phyloP scores from a whole-genome alignment of 1,140 invertebrate genomes.

The Drosophila sechellia region DNA sequence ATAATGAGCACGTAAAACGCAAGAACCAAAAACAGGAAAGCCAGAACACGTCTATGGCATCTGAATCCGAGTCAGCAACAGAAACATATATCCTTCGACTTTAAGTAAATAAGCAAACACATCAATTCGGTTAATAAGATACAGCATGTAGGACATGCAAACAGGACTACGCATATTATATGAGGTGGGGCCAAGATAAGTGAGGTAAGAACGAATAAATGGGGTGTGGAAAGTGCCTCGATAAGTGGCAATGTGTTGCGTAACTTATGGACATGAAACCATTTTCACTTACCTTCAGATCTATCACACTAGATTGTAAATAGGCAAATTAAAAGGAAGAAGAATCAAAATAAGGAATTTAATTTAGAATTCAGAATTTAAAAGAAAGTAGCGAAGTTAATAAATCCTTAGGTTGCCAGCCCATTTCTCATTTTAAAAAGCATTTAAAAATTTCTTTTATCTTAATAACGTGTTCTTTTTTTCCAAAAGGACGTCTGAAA shows the following conservation, averaged over 20 bases:
- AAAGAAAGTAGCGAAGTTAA: background rate
- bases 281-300: background rate
- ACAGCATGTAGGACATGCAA: constrained; percentile 43
- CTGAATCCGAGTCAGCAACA: constrained; percentile 17
- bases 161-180: constrained; percentile 37
- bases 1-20: constrained; percentile 78
- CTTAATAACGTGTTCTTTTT: constrained; percentile 13
- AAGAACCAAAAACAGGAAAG: constrained; percentile 19
- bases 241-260: background rate
- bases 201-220: background rate
- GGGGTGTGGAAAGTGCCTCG: background rate
- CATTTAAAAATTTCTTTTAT: constrained; percentile 37
- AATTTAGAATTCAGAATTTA: no score
- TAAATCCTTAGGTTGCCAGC: background rate
- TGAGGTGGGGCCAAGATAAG: constrained; percentile 4
- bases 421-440: constrained; percentile 8
- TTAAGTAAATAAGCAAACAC: constrained; percentile 51
- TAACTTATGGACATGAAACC: background rate
- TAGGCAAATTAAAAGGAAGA: background rate
- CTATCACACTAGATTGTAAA: background rate
- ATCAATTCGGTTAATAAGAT: constrained; percentile 63
- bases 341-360: no score
- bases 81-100: constrained; percentile 43
- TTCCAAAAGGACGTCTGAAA: constrained; percentile 14
- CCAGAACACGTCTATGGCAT: constrained; percentile 9